These are phyloP conservation scores for Otolemur garnettii DNA, from an alignment of 2,113 vertebrate species.

Conservation along the genomic window DNA sequence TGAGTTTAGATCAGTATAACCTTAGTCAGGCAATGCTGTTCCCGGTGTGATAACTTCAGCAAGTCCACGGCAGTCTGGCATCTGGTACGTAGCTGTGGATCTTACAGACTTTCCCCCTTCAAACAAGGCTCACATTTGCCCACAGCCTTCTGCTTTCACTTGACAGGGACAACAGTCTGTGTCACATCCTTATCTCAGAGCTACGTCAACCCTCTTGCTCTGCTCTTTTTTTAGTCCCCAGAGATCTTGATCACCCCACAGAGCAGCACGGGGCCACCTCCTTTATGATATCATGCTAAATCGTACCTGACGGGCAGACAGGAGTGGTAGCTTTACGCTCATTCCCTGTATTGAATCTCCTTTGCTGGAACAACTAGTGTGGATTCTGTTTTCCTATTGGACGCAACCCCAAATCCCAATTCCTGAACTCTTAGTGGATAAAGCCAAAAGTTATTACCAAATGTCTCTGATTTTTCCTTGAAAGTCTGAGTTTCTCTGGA, in stretches of 20 bases:
- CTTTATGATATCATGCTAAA: neutral
- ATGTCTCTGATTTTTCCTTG: neutral
- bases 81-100: neutral
- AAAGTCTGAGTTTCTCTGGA: slow-evolving; percentile 11
- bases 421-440: neutral
- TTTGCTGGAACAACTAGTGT: neutral
- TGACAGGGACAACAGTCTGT: neutral
- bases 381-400: slow-evolving; percentile 18
- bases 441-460: neutral
- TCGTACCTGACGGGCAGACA: neutral
- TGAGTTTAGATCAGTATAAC: neutral
- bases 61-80: neutral
- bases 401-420: slow-evolving; percentile 4
- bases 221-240: neutral
- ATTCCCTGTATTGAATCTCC: slow-evolving; percentile 23
- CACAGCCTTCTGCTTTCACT: neutral
- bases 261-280: neutral
- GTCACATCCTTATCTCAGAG: neutral
- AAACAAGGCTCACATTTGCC: slow-evolving; percentile 6
- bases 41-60: neutral
- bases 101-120: neutral
- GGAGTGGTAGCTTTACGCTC: neutral
- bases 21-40: neutral
- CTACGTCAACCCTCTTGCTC: neutral
- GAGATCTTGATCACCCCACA: neutral